Base-by-base conservation (phyloP, 1,140 invertebrate species). In the Aradophagus sp. region DNA sequence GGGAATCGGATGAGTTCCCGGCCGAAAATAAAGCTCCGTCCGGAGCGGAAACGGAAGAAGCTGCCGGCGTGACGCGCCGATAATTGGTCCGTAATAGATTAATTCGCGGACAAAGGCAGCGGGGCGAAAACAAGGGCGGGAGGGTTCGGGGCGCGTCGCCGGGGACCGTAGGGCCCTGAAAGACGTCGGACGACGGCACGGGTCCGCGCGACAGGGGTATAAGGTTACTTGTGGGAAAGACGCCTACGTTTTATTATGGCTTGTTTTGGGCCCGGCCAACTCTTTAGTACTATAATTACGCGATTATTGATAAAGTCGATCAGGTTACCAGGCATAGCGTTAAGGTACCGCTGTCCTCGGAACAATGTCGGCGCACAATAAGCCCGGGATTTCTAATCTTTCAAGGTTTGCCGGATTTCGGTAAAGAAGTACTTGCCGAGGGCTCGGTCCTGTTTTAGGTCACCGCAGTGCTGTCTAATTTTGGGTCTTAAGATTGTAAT, bases 241-340 rank as follows among this genome's bases (percentile, higher is more conserved):
- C 80, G 79, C 78, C 79, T 80, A 75, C 79, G 79, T 84, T 77
- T 84, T 85, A 85, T 85, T 86, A 84, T 83, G 81, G 82, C 83
- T 85, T 86, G 84, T 86, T 86, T 86, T 85, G 82, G 81, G 80
- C 79, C 72, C 78, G 77, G 78, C 75, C 82, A 84, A 85, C 83
- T 86, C 83, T 84, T 86, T 85, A 76, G 79, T 83, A 80, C 80
- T 80, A 81, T 86, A 86, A 86, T 86, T 86, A 85, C 81, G 78
- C 79, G 82, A 77, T 85, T 85, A 86, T 86, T 86, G 84, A 86
- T 86, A 85, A n/a, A 86, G 82, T 86, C 77, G 83, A 86, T 85
- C 83, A 78, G 77, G 83, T 86, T 86, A 83, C 84, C 76, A 65
- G 74, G 73, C 70, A 76, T 72, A 4, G 20, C 10, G 29, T 6